Conservation (phyloP, 2,797 vertebrate genomes). For the Pristis pectinata region DNA sequence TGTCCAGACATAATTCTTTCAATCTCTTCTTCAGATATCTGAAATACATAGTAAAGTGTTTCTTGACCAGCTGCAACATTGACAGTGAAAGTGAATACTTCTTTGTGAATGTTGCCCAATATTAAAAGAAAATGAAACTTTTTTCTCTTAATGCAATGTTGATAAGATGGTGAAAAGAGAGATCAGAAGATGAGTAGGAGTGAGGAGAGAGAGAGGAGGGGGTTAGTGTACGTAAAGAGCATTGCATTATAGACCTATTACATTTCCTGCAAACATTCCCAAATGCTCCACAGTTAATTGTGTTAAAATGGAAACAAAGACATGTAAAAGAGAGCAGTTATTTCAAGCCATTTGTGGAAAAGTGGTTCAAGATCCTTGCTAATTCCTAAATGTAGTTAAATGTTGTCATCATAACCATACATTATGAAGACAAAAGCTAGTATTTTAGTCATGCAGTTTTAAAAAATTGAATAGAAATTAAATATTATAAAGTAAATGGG, state of each 20-base stretch:
- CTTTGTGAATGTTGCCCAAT: neutral
- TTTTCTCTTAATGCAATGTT: no score
- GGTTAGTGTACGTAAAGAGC: no score
- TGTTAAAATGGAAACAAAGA: neutral
- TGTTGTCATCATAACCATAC: neutral
- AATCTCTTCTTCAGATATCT: conserved; percentile 98
- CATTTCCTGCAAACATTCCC: neutral
- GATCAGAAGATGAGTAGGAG: neutral
- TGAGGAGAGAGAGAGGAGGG: neutral
- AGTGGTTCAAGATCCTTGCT: neutral
- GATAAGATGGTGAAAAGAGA: neutral
- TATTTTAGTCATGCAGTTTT: neutral
- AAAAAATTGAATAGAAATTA: neutral
- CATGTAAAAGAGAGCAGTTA: neutral
- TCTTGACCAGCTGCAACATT: neutral
- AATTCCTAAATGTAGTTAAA: no score
- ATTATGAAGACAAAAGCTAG: neutral
- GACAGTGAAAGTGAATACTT: neutral
- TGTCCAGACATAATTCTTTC: conserved; percentile 98
- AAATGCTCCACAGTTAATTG: neutral
- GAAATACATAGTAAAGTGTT: conserved; percentile 39
- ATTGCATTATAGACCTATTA: no score
- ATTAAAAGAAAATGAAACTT: neutral
- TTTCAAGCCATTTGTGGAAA: neutral
- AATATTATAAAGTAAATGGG: neutral